These are phyloP conservation scores for Pseudanteris insignis DNA, from an alignment of 2,888 invertebrate species.

Conservation along the genomic window DNA sequence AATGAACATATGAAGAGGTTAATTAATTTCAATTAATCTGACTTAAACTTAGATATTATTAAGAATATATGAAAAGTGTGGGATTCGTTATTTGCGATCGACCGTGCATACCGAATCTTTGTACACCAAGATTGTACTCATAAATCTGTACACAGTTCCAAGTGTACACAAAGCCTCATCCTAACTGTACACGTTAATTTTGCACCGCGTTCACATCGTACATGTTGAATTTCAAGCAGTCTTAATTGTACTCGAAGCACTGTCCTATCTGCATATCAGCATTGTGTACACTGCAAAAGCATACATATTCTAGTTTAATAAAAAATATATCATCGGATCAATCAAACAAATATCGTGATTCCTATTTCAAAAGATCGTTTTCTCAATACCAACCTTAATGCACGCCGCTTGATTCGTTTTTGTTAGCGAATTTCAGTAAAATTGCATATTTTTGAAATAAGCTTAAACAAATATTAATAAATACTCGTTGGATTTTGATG, in stretches of 20 bases:
- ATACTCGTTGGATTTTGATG: no score
- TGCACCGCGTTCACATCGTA: conserved; percentile 44
- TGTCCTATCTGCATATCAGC: conserved; percentile 45
- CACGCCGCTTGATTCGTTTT: no score
- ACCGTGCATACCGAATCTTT: conserved; percentile 31
- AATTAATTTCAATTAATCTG: no score
- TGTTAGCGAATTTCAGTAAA: no score
- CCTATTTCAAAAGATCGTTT: no score
- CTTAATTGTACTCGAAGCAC: conserved; percentile 45
- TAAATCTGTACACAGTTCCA: conserved; percentile 40
- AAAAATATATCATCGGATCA: conserved; percentile 32
- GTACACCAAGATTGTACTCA: conserved; percentile 37
- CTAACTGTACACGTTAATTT: conserved; percentile 45
- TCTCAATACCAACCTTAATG: no score
- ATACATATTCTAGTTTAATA: conserved; percentile 40
- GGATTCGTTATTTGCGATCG: conserved; percentile 19
- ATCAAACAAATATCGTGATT: no score
- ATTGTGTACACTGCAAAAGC: conserved; percentile 40
- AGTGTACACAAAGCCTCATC: conserved; percentile 41
- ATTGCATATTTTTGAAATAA: no score
- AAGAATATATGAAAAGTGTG: conserved; percentile 11
- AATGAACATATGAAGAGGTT: no score
- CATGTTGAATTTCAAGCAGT: conserved; percentile 45
- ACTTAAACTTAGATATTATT: conserved; percentile 6
- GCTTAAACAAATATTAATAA: no score